A percentile compares a stretch with the other conserved stretches of the same genome.
These are phyloP conservation scores for Dendrolimus kikuchii DNA, from an alignment of 1,140 invertebrate genomes.

Conservation along the genomic window DNA sequence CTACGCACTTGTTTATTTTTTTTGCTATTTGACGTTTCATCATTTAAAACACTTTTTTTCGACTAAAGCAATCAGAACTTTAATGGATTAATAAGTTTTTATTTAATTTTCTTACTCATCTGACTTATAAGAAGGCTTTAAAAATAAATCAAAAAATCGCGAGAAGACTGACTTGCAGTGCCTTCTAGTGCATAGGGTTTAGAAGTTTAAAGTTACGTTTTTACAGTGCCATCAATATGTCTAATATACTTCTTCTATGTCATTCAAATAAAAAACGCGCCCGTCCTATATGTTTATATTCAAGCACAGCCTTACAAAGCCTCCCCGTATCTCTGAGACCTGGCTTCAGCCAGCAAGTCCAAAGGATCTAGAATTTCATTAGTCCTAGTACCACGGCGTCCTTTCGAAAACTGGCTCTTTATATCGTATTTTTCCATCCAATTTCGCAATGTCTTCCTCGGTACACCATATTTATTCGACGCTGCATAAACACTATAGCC, in stretches of 20 bases:
- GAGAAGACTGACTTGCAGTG: too few species aligned
- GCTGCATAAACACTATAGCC: conserved; percentile 66
- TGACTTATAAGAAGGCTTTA: too few species aligned
- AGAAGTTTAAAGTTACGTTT: too few species aligned
- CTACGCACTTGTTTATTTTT: too few species aligned
- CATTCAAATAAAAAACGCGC: neutral
- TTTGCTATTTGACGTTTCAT: too few species aligned
- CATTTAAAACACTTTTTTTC: too few species aligned
- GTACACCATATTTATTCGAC: conserved; percentile 65
- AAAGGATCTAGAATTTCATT: conserved; percentile 51
- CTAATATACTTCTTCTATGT: neutral
- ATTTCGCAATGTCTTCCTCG: conserved; percentile 62
- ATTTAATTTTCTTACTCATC: too few species aligned
- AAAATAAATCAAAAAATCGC: too few species aligned
- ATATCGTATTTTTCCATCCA: conserved; percentile 71
- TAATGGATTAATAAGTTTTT: too few species aligned
- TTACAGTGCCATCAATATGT: too few species aligned
- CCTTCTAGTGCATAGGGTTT: too few species aligned
- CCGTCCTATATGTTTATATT: neutral
- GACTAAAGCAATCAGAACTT: too few species aligned
- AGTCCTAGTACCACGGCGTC: conserved; percentile 44
- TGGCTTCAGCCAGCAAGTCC: conserved; percentile 41
- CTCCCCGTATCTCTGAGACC: conserved; percentile 38
- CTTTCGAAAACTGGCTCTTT: conserved; percentile 68
- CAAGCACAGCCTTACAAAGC: conserved; percentile 12